Conservation (phyloP, 2,888 invertebrate species). For the Chrysolina oricalcia region DNA sequence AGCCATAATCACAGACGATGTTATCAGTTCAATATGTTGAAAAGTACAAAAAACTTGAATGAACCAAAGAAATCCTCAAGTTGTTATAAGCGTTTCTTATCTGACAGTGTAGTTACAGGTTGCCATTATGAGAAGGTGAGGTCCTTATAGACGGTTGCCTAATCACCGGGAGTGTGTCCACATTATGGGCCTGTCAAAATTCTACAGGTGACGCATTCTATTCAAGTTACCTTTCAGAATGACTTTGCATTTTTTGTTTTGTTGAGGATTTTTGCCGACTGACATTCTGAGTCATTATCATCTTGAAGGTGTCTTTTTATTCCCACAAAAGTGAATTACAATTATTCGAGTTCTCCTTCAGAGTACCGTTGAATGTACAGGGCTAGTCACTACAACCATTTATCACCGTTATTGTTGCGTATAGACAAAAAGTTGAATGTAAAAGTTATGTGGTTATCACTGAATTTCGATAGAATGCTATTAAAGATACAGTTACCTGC, state of each 20-base stretch:
- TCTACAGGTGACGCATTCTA: neutral
- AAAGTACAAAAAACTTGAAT: neutral
- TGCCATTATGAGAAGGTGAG: slow-evolving; percentile 9
- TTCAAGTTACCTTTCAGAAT: neutral
- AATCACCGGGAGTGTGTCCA: neutral
- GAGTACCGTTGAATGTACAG: neutral
- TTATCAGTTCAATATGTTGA: neutral
- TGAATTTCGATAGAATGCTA: too few relatives aligned
- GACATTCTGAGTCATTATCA: neutral
- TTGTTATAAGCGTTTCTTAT: neutral
- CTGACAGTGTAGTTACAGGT: slow-evolving; percentile 5
- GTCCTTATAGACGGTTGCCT: neutral
- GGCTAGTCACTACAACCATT: too few relatives aligned
- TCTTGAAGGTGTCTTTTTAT: neutral
- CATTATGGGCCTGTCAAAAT: neutral
- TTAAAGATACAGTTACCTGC: too few relatives aligned
- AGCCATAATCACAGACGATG: neutral
- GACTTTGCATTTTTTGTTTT: neutral
- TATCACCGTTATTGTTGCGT: too few relatives aligned
- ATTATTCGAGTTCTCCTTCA: neutral
- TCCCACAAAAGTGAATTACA: neutral
- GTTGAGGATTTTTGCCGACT: neutral
- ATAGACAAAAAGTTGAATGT: too few relatives aligned
- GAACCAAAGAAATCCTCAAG: neutral
- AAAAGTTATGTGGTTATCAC: too few relatives aligned